Evolutionary conservation across 2,888 invertebrate genomes (phyloP).

Genomic region (Drosophila colorata): DNA sequence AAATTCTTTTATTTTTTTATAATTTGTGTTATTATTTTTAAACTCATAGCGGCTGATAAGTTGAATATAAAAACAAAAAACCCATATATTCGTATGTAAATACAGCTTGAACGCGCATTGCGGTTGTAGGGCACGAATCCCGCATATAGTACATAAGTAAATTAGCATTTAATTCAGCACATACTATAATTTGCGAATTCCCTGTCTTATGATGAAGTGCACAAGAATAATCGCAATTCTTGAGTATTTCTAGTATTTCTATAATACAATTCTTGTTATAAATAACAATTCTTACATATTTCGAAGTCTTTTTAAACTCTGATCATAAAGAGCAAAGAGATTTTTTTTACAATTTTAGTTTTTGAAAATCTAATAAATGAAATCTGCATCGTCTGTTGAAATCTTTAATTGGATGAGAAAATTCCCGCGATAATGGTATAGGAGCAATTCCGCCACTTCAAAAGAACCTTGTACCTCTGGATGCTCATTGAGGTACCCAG

Average conservation of each 20-base stretch:
- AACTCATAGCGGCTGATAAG: background rate
- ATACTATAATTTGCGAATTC: background rate
- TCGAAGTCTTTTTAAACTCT: too few relatives aligned
- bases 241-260: too few relatives aligned
- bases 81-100: background rate
- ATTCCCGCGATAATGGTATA: too few relatives aligned
- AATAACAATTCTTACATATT: too few relatives aligned
- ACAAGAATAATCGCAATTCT: background rate
- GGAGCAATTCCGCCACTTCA: background rate
- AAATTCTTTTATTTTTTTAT: too few relatives aligned
- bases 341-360: too few relatives aligned
- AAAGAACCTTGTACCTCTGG: conserved; percentile 21
- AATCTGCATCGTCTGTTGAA: too few relatives aligned
- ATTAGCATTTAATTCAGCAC: background rate
- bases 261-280: background rate
- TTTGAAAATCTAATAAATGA: too few relatives aligned
- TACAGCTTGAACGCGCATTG: background rate
- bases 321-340: background rate
- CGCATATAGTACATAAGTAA: background rate
- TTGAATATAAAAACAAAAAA: background rate
- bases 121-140: background rate
- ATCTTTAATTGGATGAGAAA: too few relatives aligned
- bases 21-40: too few relatives aligned
- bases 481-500: background rate
- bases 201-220: background rate